Evolutionary conservation across 2,888 invertebrate genomes (phyloP).

Genomic region (Camponotus fellah): DNA sequence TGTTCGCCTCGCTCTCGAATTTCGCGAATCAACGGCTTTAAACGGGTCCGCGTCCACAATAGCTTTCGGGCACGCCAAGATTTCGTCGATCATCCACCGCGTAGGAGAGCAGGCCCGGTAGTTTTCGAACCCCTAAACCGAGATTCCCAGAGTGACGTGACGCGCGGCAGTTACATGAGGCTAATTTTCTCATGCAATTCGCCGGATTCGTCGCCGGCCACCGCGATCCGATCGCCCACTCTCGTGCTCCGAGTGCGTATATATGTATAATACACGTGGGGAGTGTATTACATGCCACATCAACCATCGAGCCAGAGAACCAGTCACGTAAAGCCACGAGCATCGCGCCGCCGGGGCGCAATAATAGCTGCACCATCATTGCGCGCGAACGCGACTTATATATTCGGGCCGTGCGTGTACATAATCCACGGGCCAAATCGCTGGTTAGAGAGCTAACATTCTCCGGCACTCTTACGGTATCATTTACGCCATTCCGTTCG

Average conservation of each 20-base stretch:
- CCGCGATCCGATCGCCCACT: constrained; percentile 60
- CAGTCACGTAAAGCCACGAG: constrained; percentile 71
- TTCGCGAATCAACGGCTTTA: constrained; percentile 55
- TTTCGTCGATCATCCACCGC: constrained; percentile 63
- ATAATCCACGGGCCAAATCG: constrained; percentile 62
- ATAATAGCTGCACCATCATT: constrained; percentile 57
- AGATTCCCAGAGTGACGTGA: constrained; percentile 69
- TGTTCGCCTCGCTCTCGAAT: constrained; percentile 21
- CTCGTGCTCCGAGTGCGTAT: constrained; percentile 46
- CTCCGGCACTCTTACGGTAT: constrained; percentile 53
- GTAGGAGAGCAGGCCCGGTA: no score
- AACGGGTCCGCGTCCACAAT: constrained; percentile 43
- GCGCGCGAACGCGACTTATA: constrained; percentile 27
- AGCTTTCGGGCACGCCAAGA: constrained; percentile 50
- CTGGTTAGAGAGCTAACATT: constrained; percentile 55
- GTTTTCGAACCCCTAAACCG: constrained; percentile 35
- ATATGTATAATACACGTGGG: constrained; percentile 46
- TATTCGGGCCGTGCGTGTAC: constrained; percentile 48
- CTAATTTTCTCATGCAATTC: constrained; percentile 74
- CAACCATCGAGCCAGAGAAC: constrained; percentile 57
- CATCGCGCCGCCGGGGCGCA: constrained; percentile 57
- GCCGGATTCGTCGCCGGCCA: constrained; percentile 68
- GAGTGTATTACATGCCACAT: constrained; percentile 58
- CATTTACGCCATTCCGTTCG: constrained; percentile 56
- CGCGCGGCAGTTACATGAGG: constrained; percentile 68